Evolutionary conservation across 2,797 vertebrate species (phyloP).

Genomic region (Lates japonicus): DNA sequence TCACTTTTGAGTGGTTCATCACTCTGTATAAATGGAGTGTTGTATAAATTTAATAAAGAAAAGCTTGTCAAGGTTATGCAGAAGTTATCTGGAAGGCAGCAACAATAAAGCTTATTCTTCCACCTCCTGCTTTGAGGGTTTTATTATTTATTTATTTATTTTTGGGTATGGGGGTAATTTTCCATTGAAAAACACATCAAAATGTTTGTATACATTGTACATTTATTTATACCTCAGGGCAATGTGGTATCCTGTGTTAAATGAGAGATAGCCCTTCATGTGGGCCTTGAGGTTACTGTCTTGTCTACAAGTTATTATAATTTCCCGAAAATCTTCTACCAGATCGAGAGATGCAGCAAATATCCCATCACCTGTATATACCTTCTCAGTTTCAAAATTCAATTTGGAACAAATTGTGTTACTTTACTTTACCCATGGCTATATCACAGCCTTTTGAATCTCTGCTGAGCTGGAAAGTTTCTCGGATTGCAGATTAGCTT

Average conservation of each 20-base stretch:
- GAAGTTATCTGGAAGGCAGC: background rate
- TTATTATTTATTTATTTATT: background rate
- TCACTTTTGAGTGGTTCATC: background rate
- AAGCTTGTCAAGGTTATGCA: conserved; percentile 19
- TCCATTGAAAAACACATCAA: background rate
- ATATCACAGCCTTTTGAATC: background rate
- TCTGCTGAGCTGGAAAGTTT: background rate
- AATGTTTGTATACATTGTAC: background rate
- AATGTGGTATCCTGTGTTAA: background rate
- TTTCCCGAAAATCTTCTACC: background rate
- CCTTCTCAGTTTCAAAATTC: background rate
- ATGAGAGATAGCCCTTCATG: background rate
- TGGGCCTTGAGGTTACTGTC: background rate
- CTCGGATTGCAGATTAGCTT: background rate
- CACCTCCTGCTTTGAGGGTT: no score
- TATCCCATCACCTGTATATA: background rate
- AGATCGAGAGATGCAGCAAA: background rate
- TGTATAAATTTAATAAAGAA: conserved; percentile 9
- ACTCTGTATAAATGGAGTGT: background rate
- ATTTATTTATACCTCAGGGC: background rate
- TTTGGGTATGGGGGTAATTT: background rate
- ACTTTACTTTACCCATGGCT: background rate
- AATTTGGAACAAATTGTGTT: conserved; percentile 3
- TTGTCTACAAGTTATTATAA: background rate
- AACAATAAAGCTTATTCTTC: background rate